Evolutionary conservation across 1,140 invertebrate genomes (phyloP).

Genomic region (Drosophila subpulchrella): DNA sequence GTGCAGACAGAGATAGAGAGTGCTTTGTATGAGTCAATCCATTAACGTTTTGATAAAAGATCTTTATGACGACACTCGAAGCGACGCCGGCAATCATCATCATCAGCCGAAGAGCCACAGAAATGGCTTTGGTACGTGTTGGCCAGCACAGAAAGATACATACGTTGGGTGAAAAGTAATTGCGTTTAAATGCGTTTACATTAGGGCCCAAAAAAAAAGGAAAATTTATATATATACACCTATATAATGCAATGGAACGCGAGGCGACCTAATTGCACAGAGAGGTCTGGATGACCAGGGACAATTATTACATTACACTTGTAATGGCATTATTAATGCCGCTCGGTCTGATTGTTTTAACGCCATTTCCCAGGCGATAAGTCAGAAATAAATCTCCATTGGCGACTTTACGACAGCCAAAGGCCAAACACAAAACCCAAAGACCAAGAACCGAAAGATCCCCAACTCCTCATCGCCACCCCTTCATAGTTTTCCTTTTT

Average conservation of each 20-base stretch:
- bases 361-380: slow-evolving; percentile 56
- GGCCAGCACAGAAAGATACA: slow-evolving; percentile 48
- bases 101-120: slow-evolving; percentile 60
- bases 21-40: slow-evolving; percentile 72
- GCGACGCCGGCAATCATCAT: slow-evolving; percentile 76
- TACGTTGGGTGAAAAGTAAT: slow-evolving; percentile 75
- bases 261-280: slow-evolving; percentile 41
- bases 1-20: slow-evolving; percentile 24
- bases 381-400: slow-evolving; percentile 55
- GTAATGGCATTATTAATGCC: slow-evolving; percentile 80
- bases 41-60: slow-evolving; percentile 84
- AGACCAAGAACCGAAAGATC: not conserved
- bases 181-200: slow-evolving; percentile 81
- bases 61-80: slow-evolving; percentile 84
- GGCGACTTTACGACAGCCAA: slow-evolving; percentile 76
- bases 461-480: slow-evolving; percentile 1
- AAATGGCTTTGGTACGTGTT: slow-evolving; percentile 78
- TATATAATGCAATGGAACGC: slow-evolving; percentile 39
- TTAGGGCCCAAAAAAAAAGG: slow-evolving; percentile 50
- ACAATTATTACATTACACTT: slow-evolving; percentile 82
- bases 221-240: slow-evolving; percentile 3
- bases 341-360: slow-evolving; percentile 43
- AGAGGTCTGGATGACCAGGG: slow-evolving; percentile 48
- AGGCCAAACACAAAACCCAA: slow-evolving; percentile 48
- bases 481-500: slow-evolving; percentile 49